Conservation (phyloP, 2,113 vertebrate species). For the Stictonetta naevosa region DNA sequence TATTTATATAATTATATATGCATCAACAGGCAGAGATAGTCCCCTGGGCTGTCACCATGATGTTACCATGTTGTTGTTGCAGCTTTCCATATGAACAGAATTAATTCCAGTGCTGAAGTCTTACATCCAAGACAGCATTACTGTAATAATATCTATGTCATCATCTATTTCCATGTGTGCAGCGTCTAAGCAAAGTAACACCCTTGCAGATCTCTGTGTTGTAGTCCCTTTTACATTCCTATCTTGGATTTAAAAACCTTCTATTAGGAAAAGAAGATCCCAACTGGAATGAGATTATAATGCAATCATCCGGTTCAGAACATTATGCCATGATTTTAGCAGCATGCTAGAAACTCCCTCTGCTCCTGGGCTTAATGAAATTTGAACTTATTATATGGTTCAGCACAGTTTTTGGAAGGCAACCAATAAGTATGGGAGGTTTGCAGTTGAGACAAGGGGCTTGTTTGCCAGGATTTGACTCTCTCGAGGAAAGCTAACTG, state of each 20-base stretch:
- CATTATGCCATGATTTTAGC: conserved; percentile 33
- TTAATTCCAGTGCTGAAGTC: neutral
- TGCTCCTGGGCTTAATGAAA: conserved; percentile 49
- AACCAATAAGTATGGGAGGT: conserved; percentile 48
- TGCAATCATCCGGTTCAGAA: conserved; percentile 42
- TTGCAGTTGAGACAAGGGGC: conserved; percentile 4
- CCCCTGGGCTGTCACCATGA: neutral
- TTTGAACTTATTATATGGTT: conserved; percentile 59
- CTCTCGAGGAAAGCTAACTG: conserved; percentile 32
- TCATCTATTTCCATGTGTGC: neutral
- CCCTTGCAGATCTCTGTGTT: neutral
- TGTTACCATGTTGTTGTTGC: neutral
- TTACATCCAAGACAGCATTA: neutral
- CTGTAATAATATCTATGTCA: neutral
- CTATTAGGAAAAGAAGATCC: conserved; percentile 36
- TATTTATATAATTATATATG: neutral
- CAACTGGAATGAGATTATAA: conserved; percentile 59
- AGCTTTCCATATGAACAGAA: neutral
- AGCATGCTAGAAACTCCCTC: conserved; percentile 36
- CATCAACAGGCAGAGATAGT: neutral
- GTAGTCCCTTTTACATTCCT: neutral
- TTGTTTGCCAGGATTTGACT: conserved; percentile 45
- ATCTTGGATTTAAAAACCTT: conserved; percentile 5
- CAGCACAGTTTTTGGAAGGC: conserved; percentile 56
- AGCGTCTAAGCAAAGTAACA: neutral